phyloP scores from a whole-genome alignment of 2,113 vertebrate genomes.

The Hassar affinis region DNA sequence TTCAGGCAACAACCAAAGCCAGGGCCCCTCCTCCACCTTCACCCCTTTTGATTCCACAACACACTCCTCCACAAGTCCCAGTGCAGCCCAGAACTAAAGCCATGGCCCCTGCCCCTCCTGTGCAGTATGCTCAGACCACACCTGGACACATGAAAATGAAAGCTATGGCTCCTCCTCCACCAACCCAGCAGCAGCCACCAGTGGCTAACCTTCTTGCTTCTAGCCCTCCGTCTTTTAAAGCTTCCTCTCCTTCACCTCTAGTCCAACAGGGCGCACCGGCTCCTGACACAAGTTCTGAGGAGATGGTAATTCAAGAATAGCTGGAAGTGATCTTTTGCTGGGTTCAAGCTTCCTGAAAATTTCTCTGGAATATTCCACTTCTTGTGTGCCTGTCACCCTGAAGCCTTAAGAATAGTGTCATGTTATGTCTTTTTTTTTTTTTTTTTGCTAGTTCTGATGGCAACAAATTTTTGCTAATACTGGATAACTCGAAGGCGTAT shows the following conservation, averaged over 20 bases:
- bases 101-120: constrained; percentile 27
- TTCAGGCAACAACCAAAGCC: constrained; percentile 60
- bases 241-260: constrained; percentile 52
- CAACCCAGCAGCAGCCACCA: constrained; percentile 5
- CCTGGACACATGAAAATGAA: constrained; percentile 30
- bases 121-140: not conserved
- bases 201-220: not conserved
- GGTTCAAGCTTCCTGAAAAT: constrained; percentile 36
- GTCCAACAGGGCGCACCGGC: constrained; percentile 47
- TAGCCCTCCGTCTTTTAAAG: constrained; percentile 18
- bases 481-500: not conserved
- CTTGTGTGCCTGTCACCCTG: not conserved
- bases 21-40: constrained; percentile 54
- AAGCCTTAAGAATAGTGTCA: not conserved
- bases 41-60: constrained; percentile 36
- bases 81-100: constrained; percentile 34
- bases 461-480: not conserved
- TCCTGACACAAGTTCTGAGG: constrained; percentile 58
- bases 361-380: constrained; percentile 38
- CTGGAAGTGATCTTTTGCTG: constrained; percentile 38
- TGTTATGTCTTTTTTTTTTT: not conserved
- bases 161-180: constrained; percentile 43
- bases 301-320: constrained; percentile 67
- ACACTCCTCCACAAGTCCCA: not conserved
- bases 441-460: not conserved